Conservation (phyloP, 1,140 invertebrate genomes). For the Nylanderia fulva region DNA sequence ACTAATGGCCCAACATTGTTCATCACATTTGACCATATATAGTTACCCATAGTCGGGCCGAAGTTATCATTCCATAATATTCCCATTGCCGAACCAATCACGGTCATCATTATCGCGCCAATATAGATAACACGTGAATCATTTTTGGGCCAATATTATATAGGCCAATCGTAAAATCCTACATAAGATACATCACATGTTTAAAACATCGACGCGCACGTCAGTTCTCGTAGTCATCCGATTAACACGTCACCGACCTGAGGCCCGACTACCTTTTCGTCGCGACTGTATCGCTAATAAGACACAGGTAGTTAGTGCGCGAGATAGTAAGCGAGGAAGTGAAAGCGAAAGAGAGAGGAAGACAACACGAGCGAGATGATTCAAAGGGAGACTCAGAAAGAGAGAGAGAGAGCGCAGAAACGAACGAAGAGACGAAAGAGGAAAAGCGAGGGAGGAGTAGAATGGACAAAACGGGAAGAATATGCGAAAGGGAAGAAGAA, state of each 20-base stretch:
- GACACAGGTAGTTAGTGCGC: conserved; percentile 82
- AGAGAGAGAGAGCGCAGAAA: conserved; percentile 62
- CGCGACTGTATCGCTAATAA: conserved; percentile 85
- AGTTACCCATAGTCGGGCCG: too few species aligned
- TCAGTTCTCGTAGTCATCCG: conserved; percentile 66
- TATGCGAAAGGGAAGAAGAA: neutral
- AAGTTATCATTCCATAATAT: too few species aligned
- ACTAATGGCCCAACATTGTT: too few species aligned
- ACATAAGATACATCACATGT: conserved; percentile 16
- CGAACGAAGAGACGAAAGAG: conserved; percentile 16
- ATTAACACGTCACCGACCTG: conserved; percentile 82
- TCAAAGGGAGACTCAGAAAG: conserved; percentile 66
- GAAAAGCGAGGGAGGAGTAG: neutral
- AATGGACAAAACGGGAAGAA: conserved; percentile 29
- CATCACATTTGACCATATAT: too few species aligned
- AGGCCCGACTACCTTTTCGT: conserved; percentile 82
- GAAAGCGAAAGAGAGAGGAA: conserved; percentile 62
- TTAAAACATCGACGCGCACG: conserved; percentile 20
- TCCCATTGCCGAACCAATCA: too few species aligned
- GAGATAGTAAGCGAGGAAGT: conserved; percentile 67
- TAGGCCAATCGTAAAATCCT: too few species aligned
- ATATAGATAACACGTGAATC: too few species aligned
- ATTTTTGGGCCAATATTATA: too few species aligned
- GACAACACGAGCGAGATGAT: conserved; percentile 26
- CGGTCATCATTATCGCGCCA: too few species aligned